Base-by-base conservation (phyloP, 1,140 invertebrate species). In the Trissolcus basalis region DNA sequence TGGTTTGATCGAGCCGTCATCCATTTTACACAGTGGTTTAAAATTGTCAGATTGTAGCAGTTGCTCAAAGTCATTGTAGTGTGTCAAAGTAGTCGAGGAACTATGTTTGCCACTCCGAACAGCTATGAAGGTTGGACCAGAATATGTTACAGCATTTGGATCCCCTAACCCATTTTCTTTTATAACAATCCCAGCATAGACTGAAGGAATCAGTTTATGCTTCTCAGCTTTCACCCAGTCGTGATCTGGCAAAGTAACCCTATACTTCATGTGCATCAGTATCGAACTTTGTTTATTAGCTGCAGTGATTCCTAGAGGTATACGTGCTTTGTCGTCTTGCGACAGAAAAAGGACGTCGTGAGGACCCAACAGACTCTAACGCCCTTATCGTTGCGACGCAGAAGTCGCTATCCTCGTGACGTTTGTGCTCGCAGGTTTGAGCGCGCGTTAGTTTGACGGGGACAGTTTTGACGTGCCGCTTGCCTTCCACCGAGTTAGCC, bases 81-180 rank as follows among this genome's bases (percentile, higher is more conserved):
- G 67, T 14, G 61, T 67, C 15, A 36, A n/a, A n/a, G 72, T 53
- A 13, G 70, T 60, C 9, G 80, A 82, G 5, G 80, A 82, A 39
- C 69, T 79, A 48, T 81, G 81, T 63, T 83, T 83, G 10, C 80
- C 83, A 39, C 69, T 77, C 36, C 86, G 61, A 33, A 89, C 83
- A n/a, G 85, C 82, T 12, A 88, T 73, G 69, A 81, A 88, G 43
- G 86, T 89, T 59, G 86, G 85, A 11, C 86, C 86, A 12, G 70
- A 80, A 41, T 88, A 86, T 2, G 68, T 67, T 36, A 84, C 74
- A 50, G 74, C 80, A 80, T 86, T 73, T 19, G 73, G 35, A 11
- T 82, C 58, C 39, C 80, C 82, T 35, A 82, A 63, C 8, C 63
- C 64, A 78, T 83, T 72, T n/a, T 35, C 41, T 58, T 78, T 69